Conservation (phyloP, 2,797 vertebrate species). For the Acanthiza pusilla region DNA sequence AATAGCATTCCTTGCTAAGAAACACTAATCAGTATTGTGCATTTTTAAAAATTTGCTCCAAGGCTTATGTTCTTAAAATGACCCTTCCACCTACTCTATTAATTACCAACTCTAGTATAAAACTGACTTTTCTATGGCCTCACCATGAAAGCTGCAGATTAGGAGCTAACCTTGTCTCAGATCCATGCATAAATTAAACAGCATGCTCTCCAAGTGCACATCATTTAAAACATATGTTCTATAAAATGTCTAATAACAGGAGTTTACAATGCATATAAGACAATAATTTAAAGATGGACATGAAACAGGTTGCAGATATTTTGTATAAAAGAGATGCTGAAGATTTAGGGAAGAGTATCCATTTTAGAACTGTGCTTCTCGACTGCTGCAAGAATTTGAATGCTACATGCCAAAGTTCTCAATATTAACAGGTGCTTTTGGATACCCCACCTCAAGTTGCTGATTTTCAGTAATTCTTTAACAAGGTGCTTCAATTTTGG, state of each 20-base stretch:
- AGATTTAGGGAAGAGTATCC: neutral
- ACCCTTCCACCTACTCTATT: constrained; percentile 50
- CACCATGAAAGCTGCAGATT: constrained; percentile 24
- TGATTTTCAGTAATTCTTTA: neutral
- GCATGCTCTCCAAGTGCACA: neutral
- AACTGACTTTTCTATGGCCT: constrained; percentile 22
- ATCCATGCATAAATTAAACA: constrained; percentile 2
- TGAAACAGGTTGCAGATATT: neutral
- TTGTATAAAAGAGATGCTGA: neutral
- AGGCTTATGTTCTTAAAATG: constrained; percentile 45
- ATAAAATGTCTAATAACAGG: neutral
- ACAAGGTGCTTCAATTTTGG: neutral
- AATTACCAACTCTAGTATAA: constrained; percentile 44
- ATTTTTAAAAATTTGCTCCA: constrained; percentile 14
- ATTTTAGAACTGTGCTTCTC: neutral
- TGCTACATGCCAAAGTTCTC: neutral
- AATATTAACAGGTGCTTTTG: neutral
- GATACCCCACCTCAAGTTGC: neutral
- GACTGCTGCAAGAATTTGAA: neutral
- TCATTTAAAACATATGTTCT: neutral
- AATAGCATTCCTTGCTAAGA: constrained; percentile 27
- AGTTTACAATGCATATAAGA: neutral
- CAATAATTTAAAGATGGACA: neutral
- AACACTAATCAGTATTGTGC: neutral
- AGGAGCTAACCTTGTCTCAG: constrained; percentile 13